Conservation (phyloP, 2,797 vertebrate species). For the Leucoraja ocellata region DNA sequence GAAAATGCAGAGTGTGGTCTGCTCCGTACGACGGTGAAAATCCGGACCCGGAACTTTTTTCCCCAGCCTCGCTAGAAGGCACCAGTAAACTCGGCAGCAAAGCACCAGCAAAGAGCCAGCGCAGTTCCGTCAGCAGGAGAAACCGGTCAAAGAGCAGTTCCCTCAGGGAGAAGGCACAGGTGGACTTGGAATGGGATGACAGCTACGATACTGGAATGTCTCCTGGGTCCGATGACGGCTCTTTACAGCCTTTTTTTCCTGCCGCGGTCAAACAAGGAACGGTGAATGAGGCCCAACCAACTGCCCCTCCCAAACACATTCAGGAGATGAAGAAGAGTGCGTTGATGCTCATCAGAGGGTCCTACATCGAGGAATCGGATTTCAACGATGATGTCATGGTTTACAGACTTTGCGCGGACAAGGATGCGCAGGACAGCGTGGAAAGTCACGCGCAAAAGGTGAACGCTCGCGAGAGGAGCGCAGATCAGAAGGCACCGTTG, state of each 20-base stretch:
- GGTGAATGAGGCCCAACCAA: constrained; percentile 44
- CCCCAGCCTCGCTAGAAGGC: constrained; percentile 63
- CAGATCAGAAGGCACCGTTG: constrained; percentile 40
- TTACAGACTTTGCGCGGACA: constrained; percentile 83
- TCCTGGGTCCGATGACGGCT: constrained; percentile 52
- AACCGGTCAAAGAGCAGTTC: constrained; percentile 39
- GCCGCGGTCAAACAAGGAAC: constrained; percentile 40
- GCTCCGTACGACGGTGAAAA: constrained; percentile 80
- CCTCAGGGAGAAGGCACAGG: constrained; percentile 56
- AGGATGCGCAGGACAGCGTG: constrained; percentile 60
- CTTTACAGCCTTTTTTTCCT: constrained; percentile 42
- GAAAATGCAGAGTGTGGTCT: constrained; percentile 84
- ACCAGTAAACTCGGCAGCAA: constrained; percentile 41
- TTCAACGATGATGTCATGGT: constrained; percentile 93
- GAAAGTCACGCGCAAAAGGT: constrained; percentile 42
- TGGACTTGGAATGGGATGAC: constrained; percentile 96
- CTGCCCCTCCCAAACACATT: constrained; percentile 75
- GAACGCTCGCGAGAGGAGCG: constrained; percentile 20
- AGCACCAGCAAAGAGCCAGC: constrained; percentile 22
- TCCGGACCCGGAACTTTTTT: constrained; percentile 74
- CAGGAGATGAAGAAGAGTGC: constrained; percentile 87
- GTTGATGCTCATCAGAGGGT: constrained; percentile 78
- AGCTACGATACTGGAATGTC: constrained; percentile 81
- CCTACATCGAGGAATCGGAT: constrained; percentile 88
- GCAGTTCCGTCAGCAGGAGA: background rate